Percentiles rank a stretch among this genome's conserved stretches.
These are phyloP conservation scores for Rotaria socialis DNA, from an alignment of 2,888 invertebrate species.

Conservation along the genomic window DNA sequence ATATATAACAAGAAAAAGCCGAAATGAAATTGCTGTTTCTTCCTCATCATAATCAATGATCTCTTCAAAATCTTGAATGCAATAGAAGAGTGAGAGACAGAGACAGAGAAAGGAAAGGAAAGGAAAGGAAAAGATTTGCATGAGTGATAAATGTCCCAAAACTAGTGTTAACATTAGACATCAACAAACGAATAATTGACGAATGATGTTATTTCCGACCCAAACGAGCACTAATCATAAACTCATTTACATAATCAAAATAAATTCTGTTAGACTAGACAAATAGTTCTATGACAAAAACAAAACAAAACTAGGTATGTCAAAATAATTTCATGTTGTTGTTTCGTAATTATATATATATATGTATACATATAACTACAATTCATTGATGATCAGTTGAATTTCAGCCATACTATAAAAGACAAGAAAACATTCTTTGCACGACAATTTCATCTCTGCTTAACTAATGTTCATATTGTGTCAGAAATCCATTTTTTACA, in stretches of 20 bases:
- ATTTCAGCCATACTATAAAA: no score
- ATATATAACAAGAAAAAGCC: background rate
- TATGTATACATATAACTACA: no score
- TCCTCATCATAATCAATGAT: background rate
- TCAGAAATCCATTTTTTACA: background rate
- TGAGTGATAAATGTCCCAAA: background rate
- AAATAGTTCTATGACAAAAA: background rate
- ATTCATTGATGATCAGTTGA: no score
- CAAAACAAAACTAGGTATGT: no score
- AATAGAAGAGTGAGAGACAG: background rate
- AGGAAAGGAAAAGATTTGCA: background rate
- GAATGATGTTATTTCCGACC: background rate
- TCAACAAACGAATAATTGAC: background rate
- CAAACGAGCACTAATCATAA: background rate
- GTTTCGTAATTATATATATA: no score
- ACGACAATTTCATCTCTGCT: background rate
- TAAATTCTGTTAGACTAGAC: background rate
- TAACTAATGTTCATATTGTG: background rate
- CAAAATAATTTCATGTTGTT: no score
- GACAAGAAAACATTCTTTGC: no score
- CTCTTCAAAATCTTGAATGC: background rate
- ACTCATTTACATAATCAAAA: background rate
- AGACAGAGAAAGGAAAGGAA: no score
- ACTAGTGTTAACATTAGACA: conserved; percentile 10
- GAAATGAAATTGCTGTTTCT: background rate